Percentiles rank a stretch among this genome's conserved stretches.
Evolutionary conservation across 1,140 invertebrate genomes (phyloP).

Genomic region (Vanessa tameamea): DNA sequence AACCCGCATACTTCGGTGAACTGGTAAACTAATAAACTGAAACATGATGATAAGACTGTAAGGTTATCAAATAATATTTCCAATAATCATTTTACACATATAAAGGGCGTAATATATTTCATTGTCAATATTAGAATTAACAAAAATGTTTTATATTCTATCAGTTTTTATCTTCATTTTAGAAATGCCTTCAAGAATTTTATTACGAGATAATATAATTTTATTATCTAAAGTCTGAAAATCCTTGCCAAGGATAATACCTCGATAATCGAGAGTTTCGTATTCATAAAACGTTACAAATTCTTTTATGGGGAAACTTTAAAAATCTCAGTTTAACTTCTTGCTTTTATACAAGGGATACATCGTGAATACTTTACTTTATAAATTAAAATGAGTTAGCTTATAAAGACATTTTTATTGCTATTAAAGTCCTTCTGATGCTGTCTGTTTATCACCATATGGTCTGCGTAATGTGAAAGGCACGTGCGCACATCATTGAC

Average conservation of each 20-base stretch:
- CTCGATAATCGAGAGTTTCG: conserved; percentile 42
- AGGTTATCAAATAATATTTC: too few species aligned
- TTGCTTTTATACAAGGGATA: background rate
- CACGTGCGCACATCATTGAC: too few species aligned
- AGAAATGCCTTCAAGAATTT: conserved; percentile 20
- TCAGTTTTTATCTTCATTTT: conserved; percentile 1
- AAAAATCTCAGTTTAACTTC: conserved; percentile 47
- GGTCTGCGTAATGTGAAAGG: too few species aligned
- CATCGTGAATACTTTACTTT: background rate
- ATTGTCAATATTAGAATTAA: background rate
- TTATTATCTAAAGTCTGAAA: conserved; percentile 31
- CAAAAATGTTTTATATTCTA: conserved; percentile 17
- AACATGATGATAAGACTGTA: too few species aligned
- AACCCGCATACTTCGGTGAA: too few species aligned
- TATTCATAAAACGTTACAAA: conserved; percentile 62
- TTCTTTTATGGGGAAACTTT: conserved; percentile 63
- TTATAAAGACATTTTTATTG: background rate
- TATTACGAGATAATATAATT: conserved; percentile 33
- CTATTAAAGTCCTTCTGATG: too few species aligned
- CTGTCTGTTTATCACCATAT: too few species aligned
- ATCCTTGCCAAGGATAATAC: conserved; percentile 29
- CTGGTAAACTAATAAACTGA: too few species aligned
- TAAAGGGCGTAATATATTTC: too few species aligned
- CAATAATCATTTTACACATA: too few species aligned
- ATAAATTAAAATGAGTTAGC: background rate